phyloP scores from a whole-genome alignment of 1,140 invertebrate genomes.

The Temnothorax longispinosus region DNA sequence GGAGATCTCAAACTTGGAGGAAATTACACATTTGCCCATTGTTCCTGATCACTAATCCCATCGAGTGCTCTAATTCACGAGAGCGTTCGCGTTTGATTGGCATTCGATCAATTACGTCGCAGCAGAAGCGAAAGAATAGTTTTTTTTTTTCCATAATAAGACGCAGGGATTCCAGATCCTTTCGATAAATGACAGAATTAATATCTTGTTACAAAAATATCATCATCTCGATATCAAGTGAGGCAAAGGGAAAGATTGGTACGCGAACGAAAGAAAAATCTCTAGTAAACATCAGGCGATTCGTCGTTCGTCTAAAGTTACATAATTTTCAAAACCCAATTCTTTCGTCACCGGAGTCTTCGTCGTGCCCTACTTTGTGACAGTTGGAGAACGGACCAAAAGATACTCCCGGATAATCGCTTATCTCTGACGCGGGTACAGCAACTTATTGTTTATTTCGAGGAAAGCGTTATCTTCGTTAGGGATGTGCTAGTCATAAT shows the following conservation, averaged over 20 bases:
- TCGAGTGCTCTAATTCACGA: neutral
- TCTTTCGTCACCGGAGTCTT: neutral
- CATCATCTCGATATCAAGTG: too few relatives aligned
- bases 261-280: neutral
- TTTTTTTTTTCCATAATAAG: neutral
- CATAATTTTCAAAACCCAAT: neutral
- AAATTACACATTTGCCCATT: constrained; percentile 7
- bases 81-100: neutral
- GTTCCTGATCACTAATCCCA: neutral
- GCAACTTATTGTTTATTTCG: constrained; percentile 27
- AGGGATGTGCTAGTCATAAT: neutral
- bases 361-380: neutral
- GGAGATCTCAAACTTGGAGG: neutral
- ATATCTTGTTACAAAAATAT: neutral
- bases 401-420: constrained; percentile 3
- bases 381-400: neutral
- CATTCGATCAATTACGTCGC: neutral
- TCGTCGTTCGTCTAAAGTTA: neutral
- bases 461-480: neutral
- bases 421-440: constrained; percentile 41
- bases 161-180: neutral
- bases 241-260: neutral
- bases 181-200: neutral
- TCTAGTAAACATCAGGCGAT: neutral
- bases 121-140: neutral